Base-by-base conservation (phyloP, 2,888 invertebrate species). In the Lymantria monacha region DNA sequence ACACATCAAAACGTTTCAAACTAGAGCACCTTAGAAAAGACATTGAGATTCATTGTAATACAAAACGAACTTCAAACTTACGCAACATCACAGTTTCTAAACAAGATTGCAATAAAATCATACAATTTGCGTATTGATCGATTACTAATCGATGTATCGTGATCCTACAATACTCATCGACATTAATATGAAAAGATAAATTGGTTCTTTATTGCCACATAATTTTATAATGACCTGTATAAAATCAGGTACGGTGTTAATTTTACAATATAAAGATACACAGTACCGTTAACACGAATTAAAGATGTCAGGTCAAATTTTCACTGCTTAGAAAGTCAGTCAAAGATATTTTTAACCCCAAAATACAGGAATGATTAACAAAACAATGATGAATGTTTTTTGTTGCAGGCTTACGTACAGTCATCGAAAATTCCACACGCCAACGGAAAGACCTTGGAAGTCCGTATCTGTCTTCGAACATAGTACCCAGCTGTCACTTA, bases 391-490 rank as follows among this genome's bases (percentile, higher is more conserved):
- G 62, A 66, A 42, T 54, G 64, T 66, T 61, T 22, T 55, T 84
- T 76, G 78, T 85, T 83, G 44, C 83, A 87, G 87, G 87, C 83
- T 82, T 67, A 74, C 83, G 79, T 68, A 74, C 65, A 76, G 70
- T 73, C 69, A 78, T 76, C 72, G 69, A 70, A 61, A 71, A 76
- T 73, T 74, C 72, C 66, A 63, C 52, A 55, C 69, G 67, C 65
- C 65, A 55, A 69, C 69, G 65, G 69, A 72, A 56, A 69, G 57
- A 74, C 70, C 68, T 76, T 75, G 69, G 68, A 62, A 69, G 61
- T 67, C 63, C 51, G 54, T 63, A 59, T 64, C 70, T 72, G 69
- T 77, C 74, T 79, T 76, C 70, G 70, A 56, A 45, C 56, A 66
- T 60, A 60, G 53, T 59, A 59, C 53, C 45, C 53, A 49, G 52